Conservation (phyloP, 2,113 vertebrate genomes). For the Ammospiza caudacuta region DNA sequence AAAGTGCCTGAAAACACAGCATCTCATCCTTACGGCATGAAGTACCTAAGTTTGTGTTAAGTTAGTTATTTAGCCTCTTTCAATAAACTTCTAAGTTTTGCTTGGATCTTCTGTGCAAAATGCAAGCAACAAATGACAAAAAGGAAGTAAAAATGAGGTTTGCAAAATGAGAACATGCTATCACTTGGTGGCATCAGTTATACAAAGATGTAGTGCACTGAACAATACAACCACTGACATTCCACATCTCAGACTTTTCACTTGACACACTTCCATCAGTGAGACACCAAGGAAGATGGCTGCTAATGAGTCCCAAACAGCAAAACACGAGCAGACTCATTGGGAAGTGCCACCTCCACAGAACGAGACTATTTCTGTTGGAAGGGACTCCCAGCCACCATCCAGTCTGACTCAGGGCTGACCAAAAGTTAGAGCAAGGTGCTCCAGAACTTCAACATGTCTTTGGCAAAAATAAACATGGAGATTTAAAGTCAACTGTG, state of each 20-base stretch:
- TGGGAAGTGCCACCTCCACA: not conserved
- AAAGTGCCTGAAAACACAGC: not conserved
- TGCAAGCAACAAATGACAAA: not conserved
- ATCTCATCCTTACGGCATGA: not conserved
- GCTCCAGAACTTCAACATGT: not conserved
- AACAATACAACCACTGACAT: not conserved
- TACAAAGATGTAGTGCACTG: not conserved
- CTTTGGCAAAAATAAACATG: not conserved
- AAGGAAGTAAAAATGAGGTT: not conserved
- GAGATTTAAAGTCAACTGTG: not conserved
- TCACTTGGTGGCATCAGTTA: not conserved
- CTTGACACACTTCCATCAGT: not conserved
- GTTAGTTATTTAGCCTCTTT: not conserved
- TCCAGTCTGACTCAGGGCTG: fast-evolving
- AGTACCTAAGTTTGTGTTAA: fast-evolving
- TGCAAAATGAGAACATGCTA: not conserved
- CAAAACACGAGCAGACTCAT: fast-evolving
- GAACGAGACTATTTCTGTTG: fast-evolving
- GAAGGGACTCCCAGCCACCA: not conserved
- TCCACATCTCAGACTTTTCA: not conserved
- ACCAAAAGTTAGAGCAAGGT: too few relatives aligned
- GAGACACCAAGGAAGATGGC: not conserved
- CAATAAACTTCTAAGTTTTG: not conserved
- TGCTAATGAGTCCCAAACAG: not conserved
- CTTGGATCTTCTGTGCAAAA: not conserved